phyloP scores from a whole-genome alignment of 92 coral and sea anemone species.

The Pocillopora grandis region DNA sequence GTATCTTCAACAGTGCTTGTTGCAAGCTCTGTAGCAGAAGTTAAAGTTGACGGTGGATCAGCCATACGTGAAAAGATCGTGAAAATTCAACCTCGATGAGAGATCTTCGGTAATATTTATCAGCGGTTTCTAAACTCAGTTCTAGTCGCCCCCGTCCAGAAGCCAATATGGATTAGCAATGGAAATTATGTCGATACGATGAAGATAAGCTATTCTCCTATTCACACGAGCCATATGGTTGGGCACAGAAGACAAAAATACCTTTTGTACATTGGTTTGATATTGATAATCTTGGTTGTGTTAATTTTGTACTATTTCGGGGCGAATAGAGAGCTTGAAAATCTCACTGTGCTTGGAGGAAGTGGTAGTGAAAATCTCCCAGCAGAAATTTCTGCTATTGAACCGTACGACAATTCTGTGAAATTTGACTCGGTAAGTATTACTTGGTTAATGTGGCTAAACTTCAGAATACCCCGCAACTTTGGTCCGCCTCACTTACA shows the following conservation, averaged over 20 bases:
- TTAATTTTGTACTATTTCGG: neutral
- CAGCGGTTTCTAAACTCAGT: neutral
- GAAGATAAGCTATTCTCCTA: neutral
- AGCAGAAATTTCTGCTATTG: neutral
- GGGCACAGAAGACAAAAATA: neutral
- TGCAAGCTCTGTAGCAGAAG: neutral
- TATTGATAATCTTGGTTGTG: neutral
- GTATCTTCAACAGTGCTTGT: neutral
- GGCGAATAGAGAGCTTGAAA: neutral
- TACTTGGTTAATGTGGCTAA: too few relatives aligned
- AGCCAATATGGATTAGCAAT: neutral
- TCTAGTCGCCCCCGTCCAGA: neutral
- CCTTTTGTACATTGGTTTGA: neutral
- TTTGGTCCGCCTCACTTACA: too few relatives aligned
- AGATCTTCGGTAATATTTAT: neutral
- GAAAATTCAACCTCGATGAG: neutral
- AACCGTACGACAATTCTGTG: constrained; percentile 14
- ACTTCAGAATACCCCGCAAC: too few relatives aligned
- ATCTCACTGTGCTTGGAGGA: neutral
- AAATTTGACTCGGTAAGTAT: constrained; percentile 29
- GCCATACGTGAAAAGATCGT: neutral
- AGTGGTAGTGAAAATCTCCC: neutral
- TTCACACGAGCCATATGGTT: neutral
- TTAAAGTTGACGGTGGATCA: neutral
- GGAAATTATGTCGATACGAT: neutral